A percentile compares a stretch with the other conserved stretches of the same genome.
phyloP scores from a whole-genome alignment of 1,140 invertebrate genomes.

The Rhagoletis zephyria region DNA sequence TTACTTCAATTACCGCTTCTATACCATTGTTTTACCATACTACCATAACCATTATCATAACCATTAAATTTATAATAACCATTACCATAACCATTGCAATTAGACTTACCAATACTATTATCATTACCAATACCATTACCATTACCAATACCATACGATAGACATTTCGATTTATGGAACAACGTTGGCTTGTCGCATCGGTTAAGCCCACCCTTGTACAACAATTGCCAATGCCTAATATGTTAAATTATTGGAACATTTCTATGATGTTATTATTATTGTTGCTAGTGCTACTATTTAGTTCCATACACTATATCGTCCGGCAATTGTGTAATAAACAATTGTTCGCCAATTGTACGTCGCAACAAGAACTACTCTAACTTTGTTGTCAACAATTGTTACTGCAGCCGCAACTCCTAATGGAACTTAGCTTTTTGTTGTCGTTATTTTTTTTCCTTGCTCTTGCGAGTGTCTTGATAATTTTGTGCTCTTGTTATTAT shows the following conservation, averaged over 20 bases:
- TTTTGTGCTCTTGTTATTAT: not conserved
- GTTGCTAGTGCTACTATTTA: not conserved
- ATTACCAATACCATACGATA: too few species aligned
- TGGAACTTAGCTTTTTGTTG: not conserved
- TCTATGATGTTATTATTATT: not conserved
- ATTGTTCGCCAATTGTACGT: slow-evolving; percentile 1
- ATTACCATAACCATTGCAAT: too few species aligned
- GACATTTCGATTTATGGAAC: too few species aligned
- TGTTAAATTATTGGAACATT: not conserved
- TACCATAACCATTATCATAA: too few species aligned
- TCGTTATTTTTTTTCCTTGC: slow-evolving; percentile 4
- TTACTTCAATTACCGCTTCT: too few species aligned
- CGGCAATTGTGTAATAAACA: slow-evolving; percentile 40
- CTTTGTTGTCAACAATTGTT: slow-evolving; percentile 16
- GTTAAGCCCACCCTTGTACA: not conserved
- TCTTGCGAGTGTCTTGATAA: not conserved
- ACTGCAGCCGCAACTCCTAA: not conserved
- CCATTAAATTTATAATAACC: too few species aligned
- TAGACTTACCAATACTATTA: too few species aligned
- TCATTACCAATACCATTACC: too few species aligned
- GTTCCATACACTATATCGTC: not conserved
- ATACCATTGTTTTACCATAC: too few species aligned
- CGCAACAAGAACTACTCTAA: not conserved
- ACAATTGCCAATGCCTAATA: not conserved
- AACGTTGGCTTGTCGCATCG: too few species aligned